A percentile compares a stretch with the other conserved stretches of the same genome.
phyloP scores from a whole-genome alignment of 2,113 vertebrate genomes.

The Montifringilla adamsi region DNA sequence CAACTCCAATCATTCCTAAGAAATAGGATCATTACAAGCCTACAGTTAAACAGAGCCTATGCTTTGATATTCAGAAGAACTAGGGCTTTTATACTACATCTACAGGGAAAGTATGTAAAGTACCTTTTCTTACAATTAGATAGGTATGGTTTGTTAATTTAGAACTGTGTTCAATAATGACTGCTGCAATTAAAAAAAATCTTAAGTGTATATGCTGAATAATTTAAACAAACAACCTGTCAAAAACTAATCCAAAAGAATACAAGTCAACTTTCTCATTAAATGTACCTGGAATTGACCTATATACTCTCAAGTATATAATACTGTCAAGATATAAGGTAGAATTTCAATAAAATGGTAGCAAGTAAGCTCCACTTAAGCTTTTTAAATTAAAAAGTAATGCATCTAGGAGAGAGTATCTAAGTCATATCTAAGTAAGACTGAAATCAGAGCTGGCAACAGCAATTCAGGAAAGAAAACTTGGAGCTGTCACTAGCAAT shows the following conservation, averaged over 20 bases:
- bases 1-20: neutral
- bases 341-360: neutral
- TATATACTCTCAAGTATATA: neutral
- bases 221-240: neutral
- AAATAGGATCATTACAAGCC: neutral
- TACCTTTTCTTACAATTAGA: neutral
- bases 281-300: neutral
- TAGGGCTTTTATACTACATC: neutral
- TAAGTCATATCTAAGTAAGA: neutral
- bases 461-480: neutral
- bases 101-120: neutral
- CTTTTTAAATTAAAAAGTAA: neutral
- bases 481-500: neutral
- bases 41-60: neutral
- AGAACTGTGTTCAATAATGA: neutral
- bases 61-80: neutral
- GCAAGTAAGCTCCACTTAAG: neutral
- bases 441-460: neutral
- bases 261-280: neutral
- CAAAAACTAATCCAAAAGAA: neutral
- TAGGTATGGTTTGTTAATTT: neutral
- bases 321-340: neutral
- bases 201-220: neutral
- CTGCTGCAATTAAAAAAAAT: neutral
- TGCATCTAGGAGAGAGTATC: neutral